phyloP scores from a whole-genome alignment of 2,113 vertebrate species.

The Erythrocercus mccallii region DNA sequence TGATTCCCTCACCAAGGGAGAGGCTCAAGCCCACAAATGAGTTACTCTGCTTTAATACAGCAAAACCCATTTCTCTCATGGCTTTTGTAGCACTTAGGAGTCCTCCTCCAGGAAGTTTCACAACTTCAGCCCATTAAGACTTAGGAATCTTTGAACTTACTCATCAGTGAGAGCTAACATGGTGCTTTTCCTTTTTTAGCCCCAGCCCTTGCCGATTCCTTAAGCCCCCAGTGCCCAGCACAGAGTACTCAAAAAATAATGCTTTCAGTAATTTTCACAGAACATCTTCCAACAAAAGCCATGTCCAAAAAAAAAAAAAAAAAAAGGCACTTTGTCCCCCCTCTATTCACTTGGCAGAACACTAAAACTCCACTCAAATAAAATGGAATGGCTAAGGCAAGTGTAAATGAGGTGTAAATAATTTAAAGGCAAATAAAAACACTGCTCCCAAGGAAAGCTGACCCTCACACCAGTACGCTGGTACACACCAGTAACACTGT shows the following conservation, averaged over 20 bases:
- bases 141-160: background rate
- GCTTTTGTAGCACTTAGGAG: background rate
- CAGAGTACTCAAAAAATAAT: fast-evolving
- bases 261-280: background rate
- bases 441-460: background rate
- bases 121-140: background rate
- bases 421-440: background rate
- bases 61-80: background rate
- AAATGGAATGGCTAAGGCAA: background rate
- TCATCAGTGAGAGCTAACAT: background rate
- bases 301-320: background rate
- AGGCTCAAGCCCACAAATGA: background rate
- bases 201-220: background rate
- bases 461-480: background rate
- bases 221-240: background rate
- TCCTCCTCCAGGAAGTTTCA: background rate
- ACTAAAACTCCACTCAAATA: background rate
- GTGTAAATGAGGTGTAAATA: background rate
- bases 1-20: background rate
- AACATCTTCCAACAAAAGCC: background rate
- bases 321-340: background rate
- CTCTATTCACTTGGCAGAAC: background rate
- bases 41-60: background rate
- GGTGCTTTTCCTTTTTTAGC: background rate
- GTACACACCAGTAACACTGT: background rate